A percentile compares a stretch with the other conserved stretches of the same genome.
Evolutionary conservation across 2,797 vertebrate genomes (phyloP).

Genomic region (Channallabes apus): DNA sequence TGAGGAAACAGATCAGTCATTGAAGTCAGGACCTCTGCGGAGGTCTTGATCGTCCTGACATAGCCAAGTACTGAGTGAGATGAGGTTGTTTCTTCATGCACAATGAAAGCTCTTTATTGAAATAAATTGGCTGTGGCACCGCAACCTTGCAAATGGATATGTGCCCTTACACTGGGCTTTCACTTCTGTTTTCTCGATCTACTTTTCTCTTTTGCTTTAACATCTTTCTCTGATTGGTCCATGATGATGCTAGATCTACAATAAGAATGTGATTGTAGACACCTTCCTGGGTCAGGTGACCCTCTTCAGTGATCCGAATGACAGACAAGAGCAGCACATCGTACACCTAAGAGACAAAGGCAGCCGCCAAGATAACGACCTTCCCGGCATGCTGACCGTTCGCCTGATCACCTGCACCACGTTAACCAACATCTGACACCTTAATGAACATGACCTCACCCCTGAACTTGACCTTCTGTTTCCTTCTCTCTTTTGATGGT

Average conservation of each 20-base stretch:
- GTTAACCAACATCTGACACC: slow-evolving; percentile 84
- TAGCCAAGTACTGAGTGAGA: neutral
- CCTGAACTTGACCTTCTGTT: slow-evolving; percentile 22
- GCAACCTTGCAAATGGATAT: slow-evolving; percentile 10
- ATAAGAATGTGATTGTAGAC: slow-evolving; percentile 90
- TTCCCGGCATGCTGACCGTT: slow-evolving; percentile 86
- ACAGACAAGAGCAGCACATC: slow-evolving; percentile 86
- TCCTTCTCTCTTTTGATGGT: slow-evolving; percentile 30
- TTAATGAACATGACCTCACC: neutral
- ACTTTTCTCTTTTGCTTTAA: slow-evolving; percentile 33
- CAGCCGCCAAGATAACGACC: slow-evolving; percentile 81
- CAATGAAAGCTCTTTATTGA: neutral
- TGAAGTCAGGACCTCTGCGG: neutral
- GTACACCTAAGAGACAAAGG: slow-evolving; percentile 90
- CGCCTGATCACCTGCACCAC: slow-evolving; percentile 82
- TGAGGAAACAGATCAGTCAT: neutral
- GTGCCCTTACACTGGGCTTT: slow-evolving; percentile 6
- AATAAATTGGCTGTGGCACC: neutral
- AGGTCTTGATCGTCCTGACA: neutral
- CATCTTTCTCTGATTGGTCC: slow-evolving; percentile 37
- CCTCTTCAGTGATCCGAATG: slow-evolving; percentile 81
- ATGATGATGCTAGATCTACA: slow-evolving; percentile 83
- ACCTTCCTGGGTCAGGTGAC: slow-evolving; percentile 94
- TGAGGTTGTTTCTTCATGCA: neutral
- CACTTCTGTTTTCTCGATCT: slow-evolving; percentile 28